Evolutionary conservation across 2,113 vertebrate species (phyloP).

Genomic region (Chiloscyllium plagiosum): DNA sequence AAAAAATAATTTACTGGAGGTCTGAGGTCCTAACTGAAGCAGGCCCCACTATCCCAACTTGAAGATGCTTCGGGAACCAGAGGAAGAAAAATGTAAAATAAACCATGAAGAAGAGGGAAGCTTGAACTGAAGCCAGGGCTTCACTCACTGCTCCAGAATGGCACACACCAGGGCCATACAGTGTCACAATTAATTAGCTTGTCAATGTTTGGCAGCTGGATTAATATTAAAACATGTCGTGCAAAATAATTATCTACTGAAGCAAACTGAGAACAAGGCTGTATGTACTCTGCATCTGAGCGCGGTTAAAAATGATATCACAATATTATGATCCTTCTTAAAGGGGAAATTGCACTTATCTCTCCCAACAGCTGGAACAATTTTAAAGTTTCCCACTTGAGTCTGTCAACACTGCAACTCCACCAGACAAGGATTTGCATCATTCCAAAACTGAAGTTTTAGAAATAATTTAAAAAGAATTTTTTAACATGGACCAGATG

Average conservation of each 20-base stretch:
- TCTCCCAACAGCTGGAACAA: neutral
- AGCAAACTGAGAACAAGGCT: slow-evolving; percentile 8
- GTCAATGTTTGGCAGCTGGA: neutral
- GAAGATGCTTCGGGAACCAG: neutral
- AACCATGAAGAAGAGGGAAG: neutral
- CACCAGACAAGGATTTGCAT: neutral
- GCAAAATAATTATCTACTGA: slow-evolving; percentile 20
- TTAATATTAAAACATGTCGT: slow-evolving; percentile 15
- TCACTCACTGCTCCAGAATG: neutral
- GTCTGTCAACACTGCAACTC: neutral
- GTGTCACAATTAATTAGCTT: slow-evolving; percentile 18
- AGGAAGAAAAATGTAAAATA: neutral
- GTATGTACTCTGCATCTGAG: neutral
- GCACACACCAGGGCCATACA: neutral
- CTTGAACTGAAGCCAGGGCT: neutral
- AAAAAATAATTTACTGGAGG: neutral
- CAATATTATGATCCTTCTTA: neutral
- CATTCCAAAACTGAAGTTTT: neutral
- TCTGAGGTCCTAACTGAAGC: neutral
- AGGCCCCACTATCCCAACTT: neutral
- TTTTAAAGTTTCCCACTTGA: neutral
- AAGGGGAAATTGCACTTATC: neutral
- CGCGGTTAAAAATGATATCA: neutral
- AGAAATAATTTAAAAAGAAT: neutral
- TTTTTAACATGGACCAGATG: neutral